Evolutionary conservation across 2,888 invertebrate species (phyloP).

Genomic region (Eupithecia pulchellata): DNA sequence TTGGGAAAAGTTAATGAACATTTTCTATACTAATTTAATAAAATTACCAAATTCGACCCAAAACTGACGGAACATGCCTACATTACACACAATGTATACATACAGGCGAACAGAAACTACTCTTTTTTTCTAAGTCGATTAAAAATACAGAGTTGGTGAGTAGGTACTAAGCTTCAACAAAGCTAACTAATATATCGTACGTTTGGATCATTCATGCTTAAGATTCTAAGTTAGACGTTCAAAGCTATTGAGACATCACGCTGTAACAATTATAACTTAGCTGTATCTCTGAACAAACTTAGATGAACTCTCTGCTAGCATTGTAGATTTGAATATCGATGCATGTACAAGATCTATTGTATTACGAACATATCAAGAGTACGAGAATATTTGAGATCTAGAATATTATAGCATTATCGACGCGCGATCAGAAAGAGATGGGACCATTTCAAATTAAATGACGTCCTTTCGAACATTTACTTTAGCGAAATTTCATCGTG

Average conservation of each 20-base stretch:
- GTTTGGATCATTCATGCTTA: conserved; percentile 18
- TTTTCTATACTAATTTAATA: too few species aligned
- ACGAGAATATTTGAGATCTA: background rate
- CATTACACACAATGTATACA: too few species aligned
- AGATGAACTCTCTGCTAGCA: conserved; percentile 9
- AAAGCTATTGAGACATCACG: conserved; percentile 28
- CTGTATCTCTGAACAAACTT: conserved; percentile 24
- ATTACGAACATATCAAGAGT: background rate
- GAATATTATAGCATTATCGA: background rate
- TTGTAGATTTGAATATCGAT: conserved; percentile 17
- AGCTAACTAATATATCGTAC: conserved; percentile 7
- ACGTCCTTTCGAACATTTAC: background rate
- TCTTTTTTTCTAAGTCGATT: background rate
- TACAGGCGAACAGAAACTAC: too few species aligned
- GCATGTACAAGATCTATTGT: background rate
- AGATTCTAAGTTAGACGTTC: conserved; percentile 24
- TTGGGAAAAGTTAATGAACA: too few species aligned
- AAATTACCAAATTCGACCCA: too few species aligned
- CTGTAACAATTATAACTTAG: conserved; percentile 30
- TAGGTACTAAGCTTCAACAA: background rate
- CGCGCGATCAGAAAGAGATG: background rate
- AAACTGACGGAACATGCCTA: too few species aligned
- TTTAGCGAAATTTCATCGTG: background rate
- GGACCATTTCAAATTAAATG: background rate
- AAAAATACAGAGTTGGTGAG: background rate